Percentiles rank a stretch among this genome's conserved stretches.
These are phyloP conservation scores for Macropis europaea DNA, from an alignment of 2,888 invertebrate genomes.

Conservation along the genomic window DNA sequence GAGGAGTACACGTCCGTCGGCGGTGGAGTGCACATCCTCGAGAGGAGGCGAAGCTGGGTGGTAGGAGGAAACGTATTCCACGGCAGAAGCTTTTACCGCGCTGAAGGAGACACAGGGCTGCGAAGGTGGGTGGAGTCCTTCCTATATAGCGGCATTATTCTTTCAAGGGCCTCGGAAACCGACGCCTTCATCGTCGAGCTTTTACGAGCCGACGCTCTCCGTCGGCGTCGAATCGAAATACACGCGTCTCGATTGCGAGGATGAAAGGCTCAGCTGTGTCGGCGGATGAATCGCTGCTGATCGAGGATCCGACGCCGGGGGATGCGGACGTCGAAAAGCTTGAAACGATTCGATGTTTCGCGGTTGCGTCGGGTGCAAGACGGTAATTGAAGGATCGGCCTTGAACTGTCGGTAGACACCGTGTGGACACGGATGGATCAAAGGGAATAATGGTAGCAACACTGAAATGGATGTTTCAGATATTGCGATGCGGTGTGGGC, in stretches of 20 bases:
- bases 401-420: too few relatives aligned
- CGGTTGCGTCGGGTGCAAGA: not conserved
- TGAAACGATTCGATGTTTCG: slow-evolving; percentile 12
- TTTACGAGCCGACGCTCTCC: slow-evolving; percentile 50
- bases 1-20: slow-evolving; percentile 34
- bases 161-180: slow-evolving; percentile 58
- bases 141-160: slow-evolving; percentile 56
- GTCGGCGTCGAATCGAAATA: slow-evolving; percentile 46
- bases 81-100: slow-evolving; percentile 60
- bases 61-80: slow-evolving; percentile 15
- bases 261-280: slow-evolving; percentile 32
- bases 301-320: slow-evolving; percentile 11
- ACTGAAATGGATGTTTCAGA: too few relatives aligned
- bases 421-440: too few relatives aligned
- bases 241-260: slow-evolving; percentile 39
- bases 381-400: too few relatives aligned
- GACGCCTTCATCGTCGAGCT: slow-evolving; percentile 51
- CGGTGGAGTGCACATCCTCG: slow-evolving; percentile 45
- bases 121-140: slow-evolving; percentile 34
- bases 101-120: slow-evolving; percentile 37
- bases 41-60: slow-evolving; percentile 32
- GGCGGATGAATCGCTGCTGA: slow-evolving; percentile 25
- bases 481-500: too few relatives aligned
- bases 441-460: too few relatives aligned
- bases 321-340: not conserved